phyloP scores from a whole-genome alignment of 2,888 invertebrate species.

The Macropis europaea region DNA sequence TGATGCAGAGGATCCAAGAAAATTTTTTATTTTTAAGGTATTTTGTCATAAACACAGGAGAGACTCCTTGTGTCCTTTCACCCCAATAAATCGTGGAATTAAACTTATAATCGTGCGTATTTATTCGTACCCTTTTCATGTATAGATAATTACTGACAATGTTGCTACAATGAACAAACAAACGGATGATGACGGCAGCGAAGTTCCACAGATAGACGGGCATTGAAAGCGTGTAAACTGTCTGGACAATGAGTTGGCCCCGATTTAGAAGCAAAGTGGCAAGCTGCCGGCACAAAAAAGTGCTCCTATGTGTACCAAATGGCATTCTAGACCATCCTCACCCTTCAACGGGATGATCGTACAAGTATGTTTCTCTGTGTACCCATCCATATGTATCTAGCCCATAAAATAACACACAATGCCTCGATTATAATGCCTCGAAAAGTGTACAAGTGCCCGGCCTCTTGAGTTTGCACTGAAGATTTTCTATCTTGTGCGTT shows the following conservation, averaged over 20 bases:
- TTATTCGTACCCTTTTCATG: too few relatives aligned
- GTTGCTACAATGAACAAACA: too few relatives aligned
- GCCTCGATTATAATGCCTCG: conserved; percentile 47
- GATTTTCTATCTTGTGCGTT: conserved; percentile 67
- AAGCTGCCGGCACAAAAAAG: conserved; percentile 54
- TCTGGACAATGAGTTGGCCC: conserved; percentile 37
- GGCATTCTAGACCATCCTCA: conserved; percentile 38
- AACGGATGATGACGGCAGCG: neutral
- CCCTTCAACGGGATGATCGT: conserved; percentile 48
- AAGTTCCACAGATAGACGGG: neutral
- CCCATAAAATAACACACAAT: conserved; percentile 67
- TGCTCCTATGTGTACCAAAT: conserved; percentile 46
- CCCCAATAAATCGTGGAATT: too few relatives aligned
- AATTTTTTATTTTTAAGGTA: too few relatives aligned
- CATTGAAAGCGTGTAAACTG: conserved; percentile 20
- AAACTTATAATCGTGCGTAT: too few relatives aligned
- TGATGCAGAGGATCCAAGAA: too few relatives aligned
- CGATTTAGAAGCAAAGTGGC: conserved; percentile 58
- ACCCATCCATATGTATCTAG: conserved; percentile 67
- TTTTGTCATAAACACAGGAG: too few relatives aligned
- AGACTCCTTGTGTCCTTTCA: too few relatives aligned
- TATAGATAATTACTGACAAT: too few relatives aligned
- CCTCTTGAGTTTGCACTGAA: conserved; percentile 75
- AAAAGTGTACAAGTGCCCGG: conserved; percentile 68
- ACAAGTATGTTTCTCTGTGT: conserved; percentile 48